Percentiles rank a stretch among this genome's conserved stretches.
Conservation (phyloP, 30 jellyfish, hydroid and myxozoan genomes). For the Hydractinia symbiolongicarpus region DNA sequence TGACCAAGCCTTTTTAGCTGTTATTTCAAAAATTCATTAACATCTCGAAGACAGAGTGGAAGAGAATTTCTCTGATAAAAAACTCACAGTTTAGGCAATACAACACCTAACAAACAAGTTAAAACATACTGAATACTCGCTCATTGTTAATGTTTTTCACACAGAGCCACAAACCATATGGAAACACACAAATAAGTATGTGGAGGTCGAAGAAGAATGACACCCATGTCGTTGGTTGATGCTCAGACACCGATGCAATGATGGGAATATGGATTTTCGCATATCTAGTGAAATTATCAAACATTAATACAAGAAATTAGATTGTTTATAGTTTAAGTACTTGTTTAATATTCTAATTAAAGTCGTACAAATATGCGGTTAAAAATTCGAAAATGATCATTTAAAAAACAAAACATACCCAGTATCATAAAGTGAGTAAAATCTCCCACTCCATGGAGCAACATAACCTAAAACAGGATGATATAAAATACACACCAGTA, state of each 20-base stretch:
- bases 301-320: background rate
- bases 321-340: background rate
- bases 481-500: background rate
- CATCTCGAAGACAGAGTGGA: too few relatives aligned
- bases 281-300: constrained; percentile 32
- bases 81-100: too few relatives aligned
- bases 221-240: constrained; percentile 99
- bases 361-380: background rate
- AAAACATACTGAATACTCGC: constrained; percentile 83
- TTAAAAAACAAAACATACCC: constrained; percentile 50
- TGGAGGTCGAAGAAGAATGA: constrained; percentile 97
- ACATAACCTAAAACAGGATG: constrained; percentile 64
- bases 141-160: constrained; percentile 83
- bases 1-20: too few relatives aligned
- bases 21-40: too few relatives aligned
- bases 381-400: too few relatives aligned
- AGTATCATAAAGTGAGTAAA: constrained; percentile 96
- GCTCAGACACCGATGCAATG: constrained; percentile 99
- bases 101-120: background rate
- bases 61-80: too few relatives aligned
- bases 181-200: constrained; percentile 86
- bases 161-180: constrained; percentile 91
- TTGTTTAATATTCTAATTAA: background rate
- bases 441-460: constrained; percentile 99
- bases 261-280: constrained; percentile 99